Evolutionary conservation across 35 echinoderm and acorn worm genomes (phyloP), one percentile per base, ranked within the genome.

Genomic region (Nesometra sesokonis): DNA sequence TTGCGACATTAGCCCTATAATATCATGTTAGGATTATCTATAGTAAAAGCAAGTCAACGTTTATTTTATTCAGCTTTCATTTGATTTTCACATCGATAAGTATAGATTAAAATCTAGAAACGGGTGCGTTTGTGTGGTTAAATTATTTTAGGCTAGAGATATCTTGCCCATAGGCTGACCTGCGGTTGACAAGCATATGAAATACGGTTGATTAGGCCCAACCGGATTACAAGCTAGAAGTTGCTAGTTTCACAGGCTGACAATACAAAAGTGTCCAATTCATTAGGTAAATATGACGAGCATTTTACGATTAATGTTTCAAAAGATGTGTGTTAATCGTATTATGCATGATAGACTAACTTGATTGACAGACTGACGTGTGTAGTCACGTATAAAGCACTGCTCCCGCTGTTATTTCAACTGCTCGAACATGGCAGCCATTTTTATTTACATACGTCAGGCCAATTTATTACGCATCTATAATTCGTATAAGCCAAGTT

Each of bases 301-400:
- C 52, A 67, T 67, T 67, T 67, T 67, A 67, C 52, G 52, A 67
- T 67, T 67, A 67, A 67, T 67, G 52, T 67, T 67, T 67, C 52
- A 67, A 67, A 67, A 67, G 52, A 67, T 67, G 52, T 67, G 52
- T 67, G 52, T 67, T 67, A 67, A 67, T 67, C 52, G 52, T 19
- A 67, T 67, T 67, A 67, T 67, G 52, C 7, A 67, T 67, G 52
- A 67, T 9, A 17, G 52, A 67, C 0, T 67, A 67, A 27, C 52
- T 67, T 67, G 52, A 67, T 19, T 67, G 52, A 67, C 52, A 67
- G 52, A 67, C 11, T 67, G 21, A 67, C 52, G 52, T 9, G 52
- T 19, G 23, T 67, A 19, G 9, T 17, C 7, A 67, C 7, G 2
- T 67, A 27, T 43, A 27, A 67, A 67, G 21, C 52, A 17, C 52